Base-by-base conservation (phyloP, 2,113 vertebrate genomes). In the Mirounga angustirostris region DNA sequence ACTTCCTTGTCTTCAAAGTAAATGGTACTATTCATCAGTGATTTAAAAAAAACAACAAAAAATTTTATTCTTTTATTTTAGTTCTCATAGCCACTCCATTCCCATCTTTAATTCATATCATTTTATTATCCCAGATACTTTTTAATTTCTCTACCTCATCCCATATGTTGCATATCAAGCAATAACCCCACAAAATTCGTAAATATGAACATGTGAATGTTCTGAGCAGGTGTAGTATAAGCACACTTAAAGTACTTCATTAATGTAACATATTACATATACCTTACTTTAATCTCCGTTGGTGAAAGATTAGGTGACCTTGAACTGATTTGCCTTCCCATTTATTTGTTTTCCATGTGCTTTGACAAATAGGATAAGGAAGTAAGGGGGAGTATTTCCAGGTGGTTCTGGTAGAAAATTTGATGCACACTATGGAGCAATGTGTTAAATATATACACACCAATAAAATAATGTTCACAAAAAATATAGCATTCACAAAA, bases 361-460 rank as follows among this genome's bases (percentile, higher is more conserved):
- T 52, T 92, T 87, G 24, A 71, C 78, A 97, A 84, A 63, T 13
- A 85, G 2, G 13, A 46, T 18, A 83, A 7, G 3, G 11, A 52
- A n/a, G 21, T 76, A 10, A 78, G 15, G 5, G 1, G 76, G 18
- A 9, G 3, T 69, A 12, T 52, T 94, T 90, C 33, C 16, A 80
- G 54, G n/a, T 69, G 16, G 4, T 79, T 88, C 22, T 84, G 33
- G 8, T 22, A 43, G 54, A 91, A 91, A 81, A 88, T 65, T 50
- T 52, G 7, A 63, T 90, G 18, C 9, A 58, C 1, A 16, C 9
- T n/a, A 15, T 61, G 43, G 7, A 80, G 4, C 9, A 80, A 50
- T 83, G 8, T 43, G n/a, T 96, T 73, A 96, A 93, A 89, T 88
- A n/a, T 40, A 52, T 65, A 74, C 10, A 24, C 46, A 67, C 63